Evolutionary conservation across 2,888 invertebrate species (phyloP), one percentile per base, ranked within the genome.

Genomic region (Odontocerum albicorne): DNA sequence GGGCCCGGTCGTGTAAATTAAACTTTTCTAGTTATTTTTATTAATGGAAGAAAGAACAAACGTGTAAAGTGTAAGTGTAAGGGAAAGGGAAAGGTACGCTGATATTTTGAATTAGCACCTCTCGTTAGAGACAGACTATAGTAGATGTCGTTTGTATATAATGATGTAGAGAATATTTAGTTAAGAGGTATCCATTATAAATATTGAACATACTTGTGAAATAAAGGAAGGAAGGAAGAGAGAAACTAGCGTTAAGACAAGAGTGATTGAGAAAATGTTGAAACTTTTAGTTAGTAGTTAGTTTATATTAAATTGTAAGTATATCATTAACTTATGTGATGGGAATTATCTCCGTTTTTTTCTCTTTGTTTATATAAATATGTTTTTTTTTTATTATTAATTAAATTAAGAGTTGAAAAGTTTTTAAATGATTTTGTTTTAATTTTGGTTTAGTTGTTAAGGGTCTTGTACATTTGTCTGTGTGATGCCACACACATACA

Each of bases 121-220:
- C 13, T 45, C 19, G 43, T 53, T 40, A 33, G 12, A 38, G 45
- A 38, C 19, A 19, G 22, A 38, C 44, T 38, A n/a, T 19, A 16
- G 13, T 53, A 44, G 46, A 32, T 46, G 40, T 49, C n/a, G 22
- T 55, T 47, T 55, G 44, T n/a, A 50, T 55, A 55, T 6, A 45
- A 45, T 44, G 44, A 31, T 7, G 16, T 33, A 36, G n/a, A 7
- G 7, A 16, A 13, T 47, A 47, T 55, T 49, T 55, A 55, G 21
- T 49, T 55, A 55, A 22, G 22, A 49, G 17, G 36, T 33, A 49
- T 31, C 21, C 39, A 20, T 42, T 45, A 45, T 45, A 45, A 15
- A 45, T 45, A 45, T n/a, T 45, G 45, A 20, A 45, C 45, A 45
- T 45, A 45, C 10, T 43, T 19, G 31, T 12, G 10, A 6, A 12